Evolutionary conservation across 2,888 invertebrate genomes (phyloP).

Genomic region (Theretra japonica): DNA sequence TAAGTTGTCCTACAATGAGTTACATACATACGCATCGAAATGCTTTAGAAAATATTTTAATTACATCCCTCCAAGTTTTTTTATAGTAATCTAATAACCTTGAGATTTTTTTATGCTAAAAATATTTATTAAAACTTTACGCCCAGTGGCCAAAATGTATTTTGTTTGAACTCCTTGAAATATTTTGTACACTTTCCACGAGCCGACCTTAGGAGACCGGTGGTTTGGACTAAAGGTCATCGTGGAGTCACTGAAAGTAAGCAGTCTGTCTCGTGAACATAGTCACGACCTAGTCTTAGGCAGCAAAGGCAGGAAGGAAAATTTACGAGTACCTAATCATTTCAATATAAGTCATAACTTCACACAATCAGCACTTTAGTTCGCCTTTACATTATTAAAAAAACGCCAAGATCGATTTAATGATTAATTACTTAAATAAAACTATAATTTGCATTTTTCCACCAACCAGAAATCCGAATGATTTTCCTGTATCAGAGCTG

Average conservation of each 20-base stretch:
- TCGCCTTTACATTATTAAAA: no score
- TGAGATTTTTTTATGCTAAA: neutral
- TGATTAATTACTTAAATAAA: no score
- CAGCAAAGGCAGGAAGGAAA: neutral
- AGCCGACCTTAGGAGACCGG: neutral
- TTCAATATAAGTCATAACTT: no score
- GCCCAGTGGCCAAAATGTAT: slow-evolving; percentile 14
- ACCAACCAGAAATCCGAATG: no score
- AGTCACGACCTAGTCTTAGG: neutral
- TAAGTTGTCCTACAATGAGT: no score
- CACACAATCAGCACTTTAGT: no score
- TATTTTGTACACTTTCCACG: slow-evolving; percentile 23
- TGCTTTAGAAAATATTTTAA: neutral
- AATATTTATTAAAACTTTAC: slow-evolving; percentile 1
- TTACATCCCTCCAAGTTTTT: neutral
- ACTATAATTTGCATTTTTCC: no score
- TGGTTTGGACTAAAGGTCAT: neutral
- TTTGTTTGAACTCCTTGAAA: slow-evolving; percentile 16
- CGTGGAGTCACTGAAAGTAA: neutral
- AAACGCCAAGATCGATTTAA: no score
- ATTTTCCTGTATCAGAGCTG: no score
- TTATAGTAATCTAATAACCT: neutral
- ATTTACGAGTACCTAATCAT: neutral
- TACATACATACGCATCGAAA: no score
- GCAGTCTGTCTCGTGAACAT: no score